A percentile compares a stretch with the other conserved stretches of the same genome.
phyloP scores from a whole-genome alignment of 2,113 vertebrate genomes.

The Junco hyemalis region DNA sequence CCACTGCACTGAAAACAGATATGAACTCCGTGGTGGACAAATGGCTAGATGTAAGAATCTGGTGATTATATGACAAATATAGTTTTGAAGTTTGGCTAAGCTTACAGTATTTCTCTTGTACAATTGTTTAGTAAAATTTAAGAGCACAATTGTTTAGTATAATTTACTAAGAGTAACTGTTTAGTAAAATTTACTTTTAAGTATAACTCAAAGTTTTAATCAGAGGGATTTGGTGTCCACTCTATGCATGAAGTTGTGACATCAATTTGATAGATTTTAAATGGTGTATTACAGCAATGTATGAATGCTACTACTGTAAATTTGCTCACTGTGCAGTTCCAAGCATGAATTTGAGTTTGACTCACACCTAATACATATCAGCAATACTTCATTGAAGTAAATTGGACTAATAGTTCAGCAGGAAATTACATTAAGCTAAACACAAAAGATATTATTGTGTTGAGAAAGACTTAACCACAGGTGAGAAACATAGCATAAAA shows the following conservation, averaged over 20 bases:
- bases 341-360: neutral
- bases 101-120: neutral
- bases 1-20: conserved; percentile 76
- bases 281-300: neutral
- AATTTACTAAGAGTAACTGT: neutral
- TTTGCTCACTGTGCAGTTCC: neutral
- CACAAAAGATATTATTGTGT: neutral
- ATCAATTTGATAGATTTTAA: neutral
- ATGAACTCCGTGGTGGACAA: conserved; percentile 83
- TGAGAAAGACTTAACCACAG: neutral
- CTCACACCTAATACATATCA: neutral
- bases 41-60: conserved; percentile 88
- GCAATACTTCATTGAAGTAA: neutral
- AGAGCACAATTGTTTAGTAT: neutral
- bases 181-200: neutral
- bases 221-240: neutral
- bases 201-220: neutral
- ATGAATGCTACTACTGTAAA: neutral
- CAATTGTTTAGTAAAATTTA: neutral
- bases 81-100: neutral
- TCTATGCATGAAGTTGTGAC: neutral
- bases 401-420: neutral
- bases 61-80: neutral
- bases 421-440: neutral
- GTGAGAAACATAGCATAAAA: neutral